Conservation (phyloP, 1,140 invertebrate species). For the Centruroides sculpturatus region DNA sequence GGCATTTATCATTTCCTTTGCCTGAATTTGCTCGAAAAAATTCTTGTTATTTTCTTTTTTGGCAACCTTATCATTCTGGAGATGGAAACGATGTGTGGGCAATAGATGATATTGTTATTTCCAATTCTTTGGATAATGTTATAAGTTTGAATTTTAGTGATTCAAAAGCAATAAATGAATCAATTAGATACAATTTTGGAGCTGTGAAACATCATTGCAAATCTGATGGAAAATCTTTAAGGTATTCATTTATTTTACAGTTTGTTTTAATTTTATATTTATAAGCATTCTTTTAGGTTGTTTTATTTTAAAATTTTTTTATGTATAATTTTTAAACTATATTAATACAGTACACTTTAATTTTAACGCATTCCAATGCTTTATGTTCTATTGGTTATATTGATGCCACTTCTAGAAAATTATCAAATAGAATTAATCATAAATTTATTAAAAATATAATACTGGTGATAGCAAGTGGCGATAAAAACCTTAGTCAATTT, state of each 20-base stretch:
- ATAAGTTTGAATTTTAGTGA: constrained; percentile 28
- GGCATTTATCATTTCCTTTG: constrained; percentile 26
- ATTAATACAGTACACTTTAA: too few relatives aligned
- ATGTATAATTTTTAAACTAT: too few relatives aligned
- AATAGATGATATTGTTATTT: constrained; percentile 31
- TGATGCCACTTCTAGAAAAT: too few relatives aligned
- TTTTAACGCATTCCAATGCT: too few relatives aligned
- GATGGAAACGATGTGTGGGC: constrained; percentile 33
- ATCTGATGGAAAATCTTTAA: constrained; percentile 1
- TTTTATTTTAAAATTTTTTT: too few relatives aligned
- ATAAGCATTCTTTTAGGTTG: too few relatives aligned
- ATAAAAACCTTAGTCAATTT: too few relatives aligned
- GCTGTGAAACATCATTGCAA: constrained; percentile 11
- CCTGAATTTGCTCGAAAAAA: constrained; percentile 20
- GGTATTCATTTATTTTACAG: neutral
- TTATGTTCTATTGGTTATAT: too few relatives aligned
- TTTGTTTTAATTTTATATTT: too few relatives aligned
- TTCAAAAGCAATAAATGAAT: constrained; percentile 18
- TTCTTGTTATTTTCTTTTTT: constrained; percentile 30
- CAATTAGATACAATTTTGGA: constrained; percentile 12
- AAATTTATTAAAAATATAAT: too few relatives aligned
- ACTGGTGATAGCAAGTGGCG: too few relatives aligned
- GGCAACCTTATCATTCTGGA: constrained; percentile 32
- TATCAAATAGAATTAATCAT: too few relatives aligned
- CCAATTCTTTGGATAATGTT: constrained; percentile 26